Percentiles rank a stretch among this genome's conserved stretches.
phyloP scores from a whole-genome alignment of 2,113 vertebrate species.

The Synchiropus splendidus region DNA sequence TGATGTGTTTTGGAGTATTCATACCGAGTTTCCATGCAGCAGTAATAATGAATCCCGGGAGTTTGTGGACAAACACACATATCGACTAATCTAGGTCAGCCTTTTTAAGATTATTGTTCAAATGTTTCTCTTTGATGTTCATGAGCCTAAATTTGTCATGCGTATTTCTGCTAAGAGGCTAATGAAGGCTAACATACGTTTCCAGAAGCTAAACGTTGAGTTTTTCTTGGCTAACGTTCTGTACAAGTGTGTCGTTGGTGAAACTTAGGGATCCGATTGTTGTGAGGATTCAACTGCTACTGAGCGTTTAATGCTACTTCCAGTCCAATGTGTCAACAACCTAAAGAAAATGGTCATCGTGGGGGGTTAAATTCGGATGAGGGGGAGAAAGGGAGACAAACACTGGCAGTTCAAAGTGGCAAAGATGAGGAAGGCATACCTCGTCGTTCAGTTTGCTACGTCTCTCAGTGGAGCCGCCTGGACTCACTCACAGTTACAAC shows the following conservation, averaged over 20 bases:
- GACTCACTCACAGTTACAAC: neutral
- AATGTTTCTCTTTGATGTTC: slow-evolving; percentile 29
- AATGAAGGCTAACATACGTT: slow-evolving; percentile 27
- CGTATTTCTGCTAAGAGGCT: slow-evolving; percentile 34
- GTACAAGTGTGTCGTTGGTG: slow-evolving; percentile 23
- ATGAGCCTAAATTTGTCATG: slow-evolving; percentile 45
- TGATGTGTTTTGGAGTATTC: slow-evolving; percentile 35
- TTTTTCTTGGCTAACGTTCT: slow-evolving; percentile 25
- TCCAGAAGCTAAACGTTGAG: too few relatives aligned
- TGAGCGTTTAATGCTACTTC: slow-evolving; percentile 46
- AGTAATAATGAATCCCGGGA: too few relatives aligned
- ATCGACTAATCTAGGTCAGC: too few relatives aligned
- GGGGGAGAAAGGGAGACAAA: slow-evolving; percentile 5
- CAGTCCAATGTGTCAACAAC: slow-evolving; percentile 25
- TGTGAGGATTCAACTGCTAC: slow-evolving; percentile 37
- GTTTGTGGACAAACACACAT: too few relatives aligned
- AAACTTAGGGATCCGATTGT: slow-evolving; percentile 40
- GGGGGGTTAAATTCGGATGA: slow-evolving; percentile 11
- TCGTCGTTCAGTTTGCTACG: neutral
- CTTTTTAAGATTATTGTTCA: neutral
- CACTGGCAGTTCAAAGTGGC: slow-evolving; percentile 6
- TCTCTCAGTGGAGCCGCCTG: neutral
- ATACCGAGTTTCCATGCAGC: neutral
- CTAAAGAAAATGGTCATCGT: slow-evolving; percentile 7
- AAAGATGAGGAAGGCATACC: neutral